A percentile compares a stretch with the other conserved stretches of the same genome.
phyloP scores from a whole-genome alignment of 2,113 vertebrate genomes.

The Bettongia penicillata region DNA sequence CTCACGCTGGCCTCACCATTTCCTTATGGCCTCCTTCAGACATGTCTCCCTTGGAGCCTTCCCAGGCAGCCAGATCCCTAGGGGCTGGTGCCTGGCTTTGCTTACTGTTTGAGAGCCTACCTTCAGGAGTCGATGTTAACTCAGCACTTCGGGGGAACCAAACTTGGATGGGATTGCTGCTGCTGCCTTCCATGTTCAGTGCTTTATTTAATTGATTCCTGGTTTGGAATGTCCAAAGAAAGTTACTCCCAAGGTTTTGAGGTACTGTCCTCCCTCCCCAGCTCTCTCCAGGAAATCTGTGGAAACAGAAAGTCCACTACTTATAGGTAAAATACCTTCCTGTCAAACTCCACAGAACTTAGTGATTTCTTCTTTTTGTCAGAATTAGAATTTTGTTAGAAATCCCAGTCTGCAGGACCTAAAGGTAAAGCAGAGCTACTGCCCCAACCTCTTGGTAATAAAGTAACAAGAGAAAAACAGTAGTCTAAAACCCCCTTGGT shows the following conservation, averaged over 20 bases:
- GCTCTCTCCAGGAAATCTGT: neutral
- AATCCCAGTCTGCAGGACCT: neutral
- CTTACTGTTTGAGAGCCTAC: neutral
- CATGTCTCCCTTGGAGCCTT: slow-evolving; percentile 9
- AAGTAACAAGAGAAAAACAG: neutral
- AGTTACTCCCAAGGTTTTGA: neutral
- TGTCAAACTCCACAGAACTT: neutral
- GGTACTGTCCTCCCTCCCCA: neutral
- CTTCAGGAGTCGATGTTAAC: slow-evolving; percentile 6
- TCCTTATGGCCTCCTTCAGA: neutral
- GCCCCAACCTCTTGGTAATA: neutral
- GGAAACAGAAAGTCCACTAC: neutral
- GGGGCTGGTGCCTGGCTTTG: neutral
- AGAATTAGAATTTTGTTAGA: neutral
- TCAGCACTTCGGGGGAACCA: neutral
- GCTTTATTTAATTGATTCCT: neutral
- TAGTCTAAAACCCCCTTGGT: neutral
- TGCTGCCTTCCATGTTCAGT: neutral
- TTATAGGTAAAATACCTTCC: neutral
- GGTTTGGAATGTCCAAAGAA: neutral
- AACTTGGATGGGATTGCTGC: neutral
- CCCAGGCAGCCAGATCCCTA: neutral
- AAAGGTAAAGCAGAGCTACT: neutral
- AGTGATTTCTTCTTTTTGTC: neutral
- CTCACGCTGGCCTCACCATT: neutral